Evolutionary conservation across 1,140 invertebrate genomes (phyloP).

Genomic region (Drosophila subobscura): DNA sequence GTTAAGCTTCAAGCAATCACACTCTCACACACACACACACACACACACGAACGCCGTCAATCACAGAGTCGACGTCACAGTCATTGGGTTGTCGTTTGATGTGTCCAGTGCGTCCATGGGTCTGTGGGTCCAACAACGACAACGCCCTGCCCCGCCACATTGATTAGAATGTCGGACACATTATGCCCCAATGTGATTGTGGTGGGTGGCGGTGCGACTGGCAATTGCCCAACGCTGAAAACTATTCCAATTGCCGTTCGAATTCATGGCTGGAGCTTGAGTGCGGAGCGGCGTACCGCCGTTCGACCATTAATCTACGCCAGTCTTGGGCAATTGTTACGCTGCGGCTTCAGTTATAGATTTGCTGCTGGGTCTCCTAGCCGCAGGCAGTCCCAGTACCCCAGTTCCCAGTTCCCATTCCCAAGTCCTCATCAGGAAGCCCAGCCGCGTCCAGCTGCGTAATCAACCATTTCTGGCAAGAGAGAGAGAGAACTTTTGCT

Average conservation of each 20-base stretch:
- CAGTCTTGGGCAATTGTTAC: slow-evolving; percentile 58
- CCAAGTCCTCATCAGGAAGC: slow-evolving; percentile 67
- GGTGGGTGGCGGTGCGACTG: slow-evolving; percentile 46
- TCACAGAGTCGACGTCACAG: slow-evolving; percentile 59
- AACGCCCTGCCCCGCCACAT: slow-evolving; percentile 35
- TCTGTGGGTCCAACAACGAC: slow-evolving; percentile 30
- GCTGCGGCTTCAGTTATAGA: slow-evolving; percentile 41
- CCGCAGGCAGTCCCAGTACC: slow-evolving; percentile 61
- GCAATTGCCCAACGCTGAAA: slow-evolving; percentile 29
- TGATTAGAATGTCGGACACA: slow-evolving; percentile 56
- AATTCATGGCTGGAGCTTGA: slow-evolving; percentile 32
- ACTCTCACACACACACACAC: slow-evolving; percentile 38
- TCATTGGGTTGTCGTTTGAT: slow-evolving; percentile 46
- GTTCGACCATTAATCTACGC: slow-evolving; percentile 57
- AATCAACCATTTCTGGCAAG: slow-evolving; percentile 32
- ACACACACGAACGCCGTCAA: slow-evolving; percentile 46
- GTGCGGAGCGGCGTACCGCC: slow-evolving; percentile 22
- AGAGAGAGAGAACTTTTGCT: slow-evolving; percentile 57
- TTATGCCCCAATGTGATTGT: slow-evolving; percentile 23
- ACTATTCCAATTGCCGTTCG: slow-evolving; percentile 33
- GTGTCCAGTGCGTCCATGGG: slow-evolving; percentile 31
- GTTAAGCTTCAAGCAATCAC: slow-evolving; percentile 48
- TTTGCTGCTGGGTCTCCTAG: slow-evolving; percentile 28
- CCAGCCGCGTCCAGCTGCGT: slow-evolving; percentile 44
- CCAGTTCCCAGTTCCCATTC: slow-evolving; percentile 19